These are phyloP conservation scores for Acrocephalus scirpaceus DNA, from an alignment of 2,797 vertebrate genomes.

Conservation along the genomic window DNA sequence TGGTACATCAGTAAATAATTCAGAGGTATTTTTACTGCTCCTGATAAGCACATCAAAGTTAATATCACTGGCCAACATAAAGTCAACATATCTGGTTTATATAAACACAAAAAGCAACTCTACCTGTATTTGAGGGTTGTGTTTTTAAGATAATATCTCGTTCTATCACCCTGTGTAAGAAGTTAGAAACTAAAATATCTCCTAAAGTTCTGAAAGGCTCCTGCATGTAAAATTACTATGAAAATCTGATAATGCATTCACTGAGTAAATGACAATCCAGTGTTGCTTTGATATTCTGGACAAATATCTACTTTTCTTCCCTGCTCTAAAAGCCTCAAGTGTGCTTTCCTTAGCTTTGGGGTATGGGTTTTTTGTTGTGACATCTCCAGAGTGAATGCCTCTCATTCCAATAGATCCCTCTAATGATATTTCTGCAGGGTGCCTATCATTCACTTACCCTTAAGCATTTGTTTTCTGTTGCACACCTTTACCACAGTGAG, in stretches of 20 bases:
- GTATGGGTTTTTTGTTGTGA: constrained; percentile 23
- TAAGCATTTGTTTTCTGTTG: neutral
- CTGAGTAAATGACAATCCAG: neutral
- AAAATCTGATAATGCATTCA: neutral
- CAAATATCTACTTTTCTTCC: neutral
- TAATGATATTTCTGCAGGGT: neutral
- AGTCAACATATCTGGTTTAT: neutral
- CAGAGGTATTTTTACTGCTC: neutral
- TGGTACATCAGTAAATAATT: neutral
- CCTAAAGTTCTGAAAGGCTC: neutral
- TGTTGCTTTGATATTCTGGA: neutral
- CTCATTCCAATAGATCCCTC: constrained; percentile 21
- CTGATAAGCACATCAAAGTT: constrained; percentile 18
- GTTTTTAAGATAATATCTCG: constrained; percentile 12
- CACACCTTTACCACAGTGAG: neutral
- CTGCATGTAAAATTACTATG: neutral
- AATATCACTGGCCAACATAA: neutral
- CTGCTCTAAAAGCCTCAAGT: neutral
- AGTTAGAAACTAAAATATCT: neutral
- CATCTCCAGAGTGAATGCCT: constrained; percentile 8
- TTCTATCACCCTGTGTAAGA: neutral
- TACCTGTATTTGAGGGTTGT: neutral
- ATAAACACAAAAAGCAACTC: constrained; percentile 30
- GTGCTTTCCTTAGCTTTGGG: constrained; percentile 37
- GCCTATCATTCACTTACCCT: neutral